Base-by-base conservation (phyloP, 2,888 invertebrate genomes). In the Leptinotarsa rubiginosa region DNA sequence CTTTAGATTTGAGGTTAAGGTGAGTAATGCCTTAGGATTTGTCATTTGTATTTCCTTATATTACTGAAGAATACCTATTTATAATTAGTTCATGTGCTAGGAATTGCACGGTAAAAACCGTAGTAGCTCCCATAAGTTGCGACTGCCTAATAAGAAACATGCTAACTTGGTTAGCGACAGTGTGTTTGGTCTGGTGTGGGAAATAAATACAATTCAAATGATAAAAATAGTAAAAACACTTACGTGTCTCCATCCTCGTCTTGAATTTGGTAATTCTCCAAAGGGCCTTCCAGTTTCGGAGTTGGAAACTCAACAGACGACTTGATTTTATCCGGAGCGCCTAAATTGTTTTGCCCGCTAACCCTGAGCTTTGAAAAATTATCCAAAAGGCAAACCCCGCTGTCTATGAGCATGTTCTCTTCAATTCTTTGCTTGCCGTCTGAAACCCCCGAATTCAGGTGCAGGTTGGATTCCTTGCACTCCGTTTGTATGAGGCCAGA, bases 211-310 rank as follows among this genome's bases (percentile, higher is more conserved):
- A 52, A 70, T 73, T 70, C 77, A 59, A 71, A 65, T 79, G 62
- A 56, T 67, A 77, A 73, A 70, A 72, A 77, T 41, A 41, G 41
- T 41, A 41, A 81, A 77, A 70, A 62, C 75, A 92, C 96, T 94
- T 91, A 96, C 96, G 96, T 96, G 87, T 96, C 96, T 80, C 96
- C 96, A 82, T 95, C 95, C 78, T 93, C 92, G 86, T 96, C 94
- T 83, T 94, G 95, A 79, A 92, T 90, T 86, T 93, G 95, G 81
- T 93, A 92, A 80, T 92, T 87, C 82, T 92, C 90, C 91, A 94
- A 92, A 31, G 75, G 82, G 66, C 82, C 79, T 49, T 79, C 75
- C 72, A 47, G 77, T 66, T 79, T 76, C 47, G 72, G 31, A 31
- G 69, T 76, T 56, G 73, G 66, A n/a, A 74, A 65, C 25, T 75